Evolutionary conservation across 2,113 vertebrate genomes (phyloP).

Genomic region (Phalacrocorax carbo): DNA sequence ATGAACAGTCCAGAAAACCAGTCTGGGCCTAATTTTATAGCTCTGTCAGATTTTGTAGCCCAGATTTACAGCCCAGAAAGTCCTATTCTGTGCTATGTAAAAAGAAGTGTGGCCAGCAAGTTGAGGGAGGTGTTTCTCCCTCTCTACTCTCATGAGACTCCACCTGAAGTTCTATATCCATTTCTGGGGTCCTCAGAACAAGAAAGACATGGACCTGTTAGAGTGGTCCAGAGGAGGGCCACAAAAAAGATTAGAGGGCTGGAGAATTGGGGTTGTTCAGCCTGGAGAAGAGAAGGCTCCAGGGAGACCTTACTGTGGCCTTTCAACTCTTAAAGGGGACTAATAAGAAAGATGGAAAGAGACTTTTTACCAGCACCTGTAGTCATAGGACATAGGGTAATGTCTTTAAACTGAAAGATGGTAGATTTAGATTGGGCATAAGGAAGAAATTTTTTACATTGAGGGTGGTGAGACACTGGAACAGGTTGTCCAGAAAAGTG

Average conservation of each 20-base stretch:
- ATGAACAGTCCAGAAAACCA: neutral
- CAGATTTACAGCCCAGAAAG: neutral
- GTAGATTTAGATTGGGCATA: neutral
- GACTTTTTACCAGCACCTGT: neutral
- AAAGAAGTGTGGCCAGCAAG: neutral
- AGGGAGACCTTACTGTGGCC: rapidly evolving
- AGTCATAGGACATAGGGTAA: neutral
- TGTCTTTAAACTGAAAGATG: neutral
- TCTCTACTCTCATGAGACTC: neutral
- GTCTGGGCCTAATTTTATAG: neutral
- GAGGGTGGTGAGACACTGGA: neutral
- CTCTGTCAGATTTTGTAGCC: neutral
- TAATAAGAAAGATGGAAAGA: neutral
- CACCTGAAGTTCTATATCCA: too few relatives aligned
- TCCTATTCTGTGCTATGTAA: neutral
- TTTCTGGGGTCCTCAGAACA: neutral
- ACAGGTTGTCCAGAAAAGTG: neutral
- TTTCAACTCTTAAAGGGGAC: neutral
- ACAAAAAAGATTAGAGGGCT: neutral
- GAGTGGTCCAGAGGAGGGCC: neutral
- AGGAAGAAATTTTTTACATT: neutral
- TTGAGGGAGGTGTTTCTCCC: rapidly evolving
- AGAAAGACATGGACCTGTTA: neutral
- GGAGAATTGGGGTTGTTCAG: neutral
- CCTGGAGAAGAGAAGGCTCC: neutral